Percentiles rank a stretch among this genome's conserved stretches.
Conservation (phyloP, 2,888 invertebrate genomes). For the Pasiphila rectangulata region DNA sequence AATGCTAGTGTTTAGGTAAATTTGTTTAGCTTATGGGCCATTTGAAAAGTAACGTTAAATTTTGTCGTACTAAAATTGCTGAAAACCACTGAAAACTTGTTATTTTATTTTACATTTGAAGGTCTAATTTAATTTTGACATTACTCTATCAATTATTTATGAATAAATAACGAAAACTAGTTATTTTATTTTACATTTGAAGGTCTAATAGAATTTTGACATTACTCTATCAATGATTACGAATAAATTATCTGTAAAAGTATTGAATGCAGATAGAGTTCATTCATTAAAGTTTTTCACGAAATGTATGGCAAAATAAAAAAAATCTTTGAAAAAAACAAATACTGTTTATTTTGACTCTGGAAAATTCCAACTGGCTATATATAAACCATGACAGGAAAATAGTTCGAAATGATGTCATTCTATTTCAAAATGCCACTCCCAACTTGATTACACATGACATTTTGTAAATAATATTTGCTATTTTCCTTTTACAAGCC, state of each 20-base stretch:
- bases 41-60: constrained; percentile 46
- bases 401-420: constrained; percentile 50
- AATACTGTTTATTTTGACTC: not conserved
- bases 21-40: constrained; percentile 32
- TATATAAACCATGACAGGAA: constrained; percentile 23
- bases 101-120: constrained; percentile 2
- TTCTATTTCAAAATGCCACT: constrained; percentile 58
- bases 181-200: too few species aligned
- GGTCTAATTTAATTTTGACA: not conserved
- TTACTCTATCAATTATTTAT: too few species aligned
- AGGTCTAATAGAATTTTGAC: not conserved
- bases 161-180: too few species aligned
- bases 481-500: constrained; percentile 61
- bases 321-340: not conserved
- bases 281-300: too few species aligned
- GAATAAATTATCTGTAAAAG: too few species aligned
- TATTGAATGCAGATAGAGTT: too few species aligned
- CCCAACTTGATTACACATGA: constrained; percentile 68
- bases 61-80: constrained; percentile 40
- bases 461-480: constrained; percentile 60
- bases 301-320: too few species aligned
- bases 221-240: too few species aligned
- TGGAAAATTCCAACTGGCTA: constrained; percentile 20
- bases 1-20: constrained; percentile 35
- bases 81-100: constrained; percentile 5